Evolutionary conservation across 2,797 vertebrate species (phyloP).

Genomic region (Toxotes lorentzi): DNA sequence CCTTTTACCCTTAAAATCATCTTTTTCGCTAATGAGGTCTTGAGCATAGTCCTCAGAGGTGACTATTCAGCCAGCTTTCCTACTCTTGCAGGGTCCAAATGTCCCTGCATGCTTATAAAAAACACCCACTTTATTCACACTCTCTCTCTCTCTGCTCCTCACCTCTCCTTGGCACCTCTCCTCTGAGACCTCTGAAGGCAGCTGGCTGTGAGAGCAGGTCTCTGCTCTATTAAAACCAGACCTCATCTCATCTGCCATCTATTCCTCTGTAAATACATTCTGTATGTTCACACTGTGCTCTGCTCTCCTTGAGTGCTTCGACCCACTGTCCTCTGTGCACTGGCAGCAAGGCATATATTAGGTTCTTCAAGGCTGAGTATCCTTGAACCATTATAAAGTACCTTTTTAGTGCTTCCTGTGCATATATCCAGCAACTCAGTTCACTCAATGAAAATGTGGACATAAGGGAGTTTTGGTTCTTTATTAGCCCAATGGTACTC

Average conservation of each 20-base stretch:
- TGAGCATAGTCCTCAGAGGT: constrained; percentile 43
- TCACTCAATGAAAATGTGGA: constrained; percentile 54
- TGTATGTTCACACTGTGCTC: constrained; percentile 60
- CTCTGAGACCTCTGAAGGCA: constrained; percentile 75
- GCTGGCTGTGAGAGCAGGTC: constrained; percentile 70
- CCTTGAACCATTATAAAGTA: constrained; percentile 75
- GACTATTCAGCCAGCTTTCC: constrained; percentile 36
- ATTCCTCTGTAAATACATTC: constrained; percentile 76
- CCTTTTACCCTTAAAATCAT: constrained; percentile 52
- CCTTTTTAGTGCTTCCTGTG: constrained; percentile 59
- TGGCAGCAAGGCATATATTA: constrained; percentile 65
- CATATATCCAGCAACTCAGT: constrained; percentile 43
- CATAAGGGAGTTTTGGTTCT: constrained; percentile 41
- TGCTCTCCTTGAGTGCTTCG: constrained; percentile 68
- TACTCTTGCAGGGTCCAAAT: constrained; percentile 21
- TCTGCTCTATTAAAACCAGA: constrained; percentile 76
- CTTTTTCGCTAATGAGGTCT: constrained; percentile 59
- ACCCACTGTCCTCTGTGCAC: constrained; percentile 67
- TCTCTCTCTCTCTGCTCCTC: constrained; percentile 47
- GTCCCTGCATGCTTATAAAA: constrained; percentile 33
- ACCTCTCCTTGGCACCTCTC: constrained; percentile 74
- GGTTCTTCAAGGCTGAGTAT: constrained; percentile 70
- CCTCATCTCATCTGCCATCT: constrained; percentile 77
- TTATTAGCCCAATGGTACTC: constrained; percentile 39
- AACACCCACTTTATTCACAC: constrained; percentile 9